Evolutionary conservation across 2,113 vertebrate species (phyloP).

Genomic region (Ciconia boyciana): DNA sequence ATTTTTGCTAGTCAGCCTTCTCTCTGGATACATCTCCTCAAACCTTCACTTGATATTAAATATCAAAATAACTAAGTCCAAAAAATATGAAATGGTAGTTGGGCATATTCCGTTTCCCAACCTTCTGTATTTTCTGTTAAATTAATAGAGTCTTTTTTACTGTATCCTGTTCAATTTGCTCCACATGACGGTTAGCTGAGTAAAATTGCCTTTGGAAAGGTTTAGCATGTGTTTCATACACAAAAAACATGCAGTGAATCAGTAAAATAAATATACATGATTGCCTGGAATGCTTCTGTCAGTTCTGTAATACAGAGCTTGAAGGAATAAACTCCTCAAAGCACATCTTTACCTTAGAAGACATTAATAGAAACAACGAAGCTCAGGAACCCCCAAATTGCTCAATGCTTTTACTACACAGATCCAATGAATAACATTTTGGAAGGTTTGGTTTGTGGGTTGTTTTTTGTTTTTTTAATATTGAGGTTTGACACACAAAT

Average conservation of each 20-base stretch:
- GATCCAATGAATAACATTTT: neutral
- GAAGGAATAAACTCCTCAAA: conserved; percentile 27
- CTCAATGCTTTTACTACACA: neutral
- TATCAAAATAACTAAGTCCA: neutral
- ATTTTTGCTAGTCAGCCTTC: neutral
- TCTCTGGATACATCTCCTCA: neutral
- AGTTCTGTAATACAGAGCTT: neutral
- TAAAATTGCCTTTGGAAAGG: conserved; percentile 20
- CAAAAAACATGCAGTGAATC: neutral
- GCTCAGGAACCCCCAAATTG: neutral
- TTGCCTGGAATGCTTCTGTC: conserved; percentile 21
- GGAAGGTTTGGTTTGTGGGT: neutral
- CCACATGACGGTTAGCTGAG: neutral
- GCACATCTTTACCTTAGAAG: conserved; percentile 28
- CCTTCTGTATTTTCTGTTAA: neutral
- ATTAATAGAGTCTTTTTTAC: neutral
- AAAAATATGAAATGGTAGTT: neutral
- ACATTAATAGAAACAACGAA: neutral
- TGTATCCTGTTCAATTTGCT: conserved; percentile 14
- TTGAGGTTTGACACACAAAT: neutral
- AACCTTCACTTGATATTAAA: neutral
- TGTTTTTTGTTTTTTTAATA: neutral
- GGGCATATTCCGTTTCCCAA: neutral
- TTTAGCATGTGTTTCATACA: conserved; percentile 25
- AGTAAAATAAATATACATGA: conserved; percentile 31